Conservation (phyloP, 1,140 invertebrate species). For the Phocides pigmalion region DNA sequence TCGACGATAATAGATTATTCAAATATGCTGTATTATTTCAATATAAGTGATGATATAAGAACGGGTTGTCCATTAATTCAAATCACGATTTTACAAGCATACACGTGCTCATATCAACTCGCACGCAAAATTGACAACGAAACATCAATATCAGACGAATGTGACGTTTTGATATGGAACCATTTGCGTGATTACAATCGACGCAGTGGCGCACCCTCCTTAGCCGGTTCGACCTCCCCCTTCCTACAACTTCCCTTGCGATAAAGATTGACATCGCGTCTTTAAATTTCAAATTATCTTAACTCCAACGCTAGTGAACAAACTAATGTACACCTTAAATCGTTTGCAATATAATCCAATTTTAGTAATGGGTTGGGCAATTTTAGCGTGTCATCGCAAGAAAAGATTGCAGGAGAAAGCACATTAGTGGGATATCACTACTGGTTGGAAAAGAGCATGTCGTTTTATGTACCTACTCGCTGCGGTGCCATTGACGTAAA, state of each 20-base stretch:
- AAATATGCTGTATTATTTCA: background rate
- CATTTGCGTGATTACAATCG: conserved; percentile 83
- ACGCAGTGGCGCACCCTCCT: conserved; percentile 76
- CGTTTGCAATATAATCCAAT: conserved; percentile 48
- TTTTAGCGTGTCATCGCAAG: conserved; percentile 78
- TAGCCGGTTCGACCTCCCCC: conserved; percentile 59
- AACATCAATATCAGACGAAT: conserved; percentile 76
- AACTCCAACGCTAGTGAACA: conserved; percentile 52
- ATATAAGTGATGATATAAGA: background rate
- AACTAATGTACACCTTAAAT: conserved; percentile 56
- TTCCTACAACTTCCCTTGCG: conserved; percentile 76
- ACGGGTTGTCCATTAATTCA: background rate
- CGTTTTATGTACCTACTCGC: conserved; percentile 67
- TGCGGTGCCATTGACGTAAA: conserved; percentile 61
- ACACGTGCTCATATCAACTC: conserved; percentile 23
- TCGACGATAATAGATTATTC: conserved; percentile 2
- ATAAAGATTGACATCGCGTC: conserved; percentile 81
- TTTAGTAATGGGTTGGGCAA: conserved; percentile 37
- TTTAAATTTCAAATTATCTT: conserved; percentile 76
- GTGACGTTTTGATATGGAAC: conserved; percentile 81
- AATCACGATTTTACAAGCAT: conserved; percentile 2
- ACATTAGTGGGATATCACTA: conserved; percentile 80
- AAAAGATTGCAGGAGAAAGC: conserved; percentile 81
- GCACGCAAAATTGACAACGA: conserved; percentile 70
- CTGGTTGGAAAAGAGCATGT: conserved; percentile 75